Base-by-base conservation (phyloP, 2,113 vertebrate genomes). In the Dipodomys merriami region DNA sequence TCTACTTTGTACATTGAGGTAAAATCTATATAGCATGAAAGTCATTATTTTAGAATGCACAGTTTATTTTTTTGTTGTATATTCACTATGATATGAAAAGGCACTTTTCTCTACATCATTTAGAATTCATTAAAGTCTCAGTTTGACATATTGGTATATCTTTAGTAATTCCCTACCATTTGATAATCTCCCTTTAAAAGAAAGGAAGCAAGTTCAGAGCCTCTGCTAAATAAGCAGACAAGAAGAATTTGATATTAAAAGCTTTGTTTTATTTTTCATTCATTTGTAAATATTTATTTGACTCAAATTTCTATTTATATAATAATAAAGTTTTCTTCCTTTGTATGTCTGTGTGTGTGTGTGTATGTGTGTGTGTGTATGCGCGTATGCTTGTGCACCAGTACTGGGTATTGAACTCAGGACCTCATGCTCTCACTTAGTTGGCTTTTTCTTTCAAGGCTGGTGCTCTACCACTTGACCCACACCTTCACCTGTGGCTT, bases 231-330 rank as follows among this genome's bases (percentile, higher is more conserved):
- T 22, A 84, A 82, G n/a, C 23, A 69, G 13, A 62, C 68, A 84
- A 30, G n/a, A 71, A 81, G 86, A 90, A 90, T 86, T 82, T 19
- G 8, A 44, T 69, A 57, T 67, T 20, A 57, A 23, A 35, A 53
- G 71, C 33, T 30, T 86, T 27, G 62, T 71, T 57, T 76, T 4
- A 7, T 35, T 73, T 83, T 83, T 29, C 53, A 53, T 80, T 93
- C 91, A 44, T 89, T 84, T 91, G 53, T 57, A 57, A 57, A 57
- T 57, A 13, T 93, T 90, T 81, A 88, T 93, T 95, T n/a, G 10
- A 22, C 20, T n/a, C 49, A 13, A 90, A 78, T 96, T 89, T 96
- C 27, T 83, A 27, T 57, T 72, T 81, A 46, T 27, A 1, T 2
- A 65, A 39, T 49, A 49, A 84, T 2, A 91, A 91, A 57, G 53